phyloP scores from a whole-genome alignment of 2,888 invertebrate species.

The Sericinus montela region DNA sequence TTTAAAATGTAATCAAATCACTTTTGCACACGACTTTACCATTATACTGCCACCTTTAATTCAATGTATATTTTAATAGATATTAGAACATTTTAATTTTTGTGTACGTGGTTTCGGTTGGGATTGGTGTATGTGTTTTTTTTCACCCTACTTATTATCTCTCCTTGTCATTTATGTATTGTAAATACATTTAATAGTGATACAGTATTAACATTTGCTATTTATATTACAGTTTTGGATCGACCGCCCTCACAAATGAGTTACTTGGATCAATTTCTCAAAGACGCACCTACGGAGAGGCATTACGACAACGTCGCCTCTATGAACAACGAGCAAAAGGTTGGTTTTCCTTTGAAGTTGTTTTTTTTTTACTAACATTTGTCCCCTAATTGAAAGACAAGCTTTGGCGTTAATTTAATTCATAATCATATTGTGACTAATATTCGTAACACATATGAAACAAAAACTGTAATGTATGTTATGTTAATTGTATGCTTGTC shows the following conservation, averaged over 20 bases:
- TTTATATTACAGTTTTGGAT: constrained; percentile 85
- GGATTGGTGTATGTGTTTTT: constrained; percentile 61
- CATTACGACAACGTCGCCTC: constrained; percentile 70
- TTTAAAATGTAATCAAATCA: background rate
- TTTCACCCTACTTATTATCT: constrained; percentile 23
- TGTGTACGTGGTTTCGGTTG: constrained; percentile 68
- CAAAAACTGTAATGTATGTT: too few species aligned
- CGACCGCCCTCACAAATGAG: constrained; percentile 95
- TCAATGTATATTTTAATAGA: constrained; percentile 14
- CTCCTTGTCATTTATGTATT: constrained; percentile 17
- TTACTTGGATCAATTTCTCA: constrained; percentile 93
- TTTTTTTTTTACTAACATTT: background rate
- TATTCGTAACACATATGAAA: background rate
- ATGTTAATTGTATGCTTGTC: too few species aligned
- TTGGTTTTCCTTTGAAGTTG: constrained; percentile 27
- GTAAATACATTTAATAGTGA: constrained; percentile 10
- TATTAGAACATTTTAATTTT: constrained; percentile 29
- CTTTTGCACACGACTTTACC: constrained; percentile 44
- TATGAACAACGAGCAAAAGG: constrained; percentile 68
- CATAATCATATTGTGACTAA: background rate
- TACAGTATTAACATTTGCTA: background rate
- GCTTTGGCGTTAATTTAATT: background rate
- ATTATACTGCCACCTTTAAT: constrained; percentile 34
- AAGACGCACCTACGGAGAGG: constrained; percentile 80
- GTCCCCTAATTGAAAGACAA: background rate